Evolutionary conservation across 2,113 vertebrate species (phyloP), one percentile per base, ranked within the genome.

Genomic region (Embiotoca jacksoni): DNA sequence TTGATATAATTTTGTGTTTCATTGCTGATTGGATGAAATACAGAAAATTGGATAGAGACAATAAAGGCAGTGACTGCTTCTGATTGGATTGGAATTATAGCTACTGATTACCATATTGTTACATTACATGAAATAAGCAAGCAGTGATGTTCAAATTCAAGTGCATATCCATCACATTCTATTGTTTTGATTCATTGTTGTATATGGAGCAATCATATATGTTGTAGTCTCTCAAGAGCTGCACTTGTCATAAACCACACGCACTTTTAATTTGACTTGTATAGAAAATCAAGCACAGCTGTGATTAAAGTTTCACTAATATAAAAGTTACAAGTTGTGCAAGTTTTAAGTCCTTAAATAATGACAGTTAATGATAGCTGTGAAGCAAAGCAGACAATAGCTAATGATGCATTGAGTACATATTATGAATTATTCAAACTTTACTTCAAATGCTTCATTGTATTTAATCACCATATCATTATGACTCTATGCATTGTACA

Each of bases 41-140:
- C 59, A 58, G 11, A 53, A 63, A 57, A 76, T 55, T 83, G 59
- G 7, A 7, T 14, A 65, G 35, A 58, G 47, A 67, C 6, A 5
- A 58, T 58, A n/a, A 31, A 71, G 35, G 35, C 39, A 58, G 30
- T 37, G 37, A 49, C 56, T 57, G 53, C 33, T 70, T 35, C 58
- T 82, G 74, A 78, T 53, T 83, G 50, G 33, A 55, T 36, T 60
- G 53, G 44, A 52, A 63, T 65, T 75, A 79, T 77, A 54, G 52
- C 47, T 7, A 30, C 71, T 86, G 82, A 88, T 88, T 88, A 50
- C 63, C 35, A 9, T 58, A 83, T 83, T 83, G 75, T 80, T 59
- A 9, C 15, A 39, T 47, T 46, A 56, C 33, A 62, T 60, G 9
- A 76, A 39, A 47, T 15, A 62, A 68, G 15, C 37, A n/a, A 70